Percentiles rank a stretch among this genome's conserved stretches.
Conservation (phyloP, 2,797 vertebrate species). For the Pteropus rufus region DNA sequence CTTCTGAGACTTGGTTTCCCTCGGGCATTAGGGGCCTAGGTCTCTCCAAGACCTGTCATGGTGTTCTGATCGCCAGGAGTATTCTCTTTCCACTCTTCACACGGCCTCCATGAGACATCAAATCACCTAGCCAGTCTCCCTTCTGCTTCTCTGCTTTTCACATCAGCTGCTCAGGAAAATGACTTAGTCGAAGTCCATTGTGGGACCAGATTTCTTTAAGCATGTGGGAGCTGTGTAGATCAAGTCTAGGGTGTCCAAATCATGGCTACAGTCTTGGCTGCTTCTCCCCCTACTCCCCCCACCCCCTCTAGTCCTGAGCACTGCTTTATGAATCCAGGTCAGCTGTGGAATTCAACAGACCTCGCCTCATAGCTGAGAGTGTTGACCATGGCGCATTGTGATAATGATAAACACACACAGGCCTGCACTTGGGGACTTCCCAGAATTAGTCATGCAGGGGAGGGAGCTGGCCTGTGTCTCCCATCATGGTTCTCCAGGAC, state of each 20-base stretch:
- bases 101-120: not conserved
- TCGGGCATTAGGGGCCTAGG: accelerated
- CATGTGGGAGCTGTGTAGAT: accelerated
- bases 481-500: not conserved
- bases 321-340: not conserved
- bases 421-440: not conserved
- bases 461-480: not conserved
- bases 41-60: not conserved
- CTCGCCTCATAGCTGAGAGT: not conserved
- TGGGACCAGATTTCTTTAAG: not conserved
- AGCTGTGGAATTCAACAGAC: not conserved
- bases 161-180: not conserved
- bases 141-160: not conserved
- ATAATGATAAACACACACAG: not conserved
- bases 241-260: not conserved
- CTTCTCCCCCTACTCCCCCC: too few species aligned
- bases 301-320: accelerated
- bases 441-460: not conserved
- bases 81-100: not conserved
- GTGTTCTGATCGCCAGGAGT: not conserved
- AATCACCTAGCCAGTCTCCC: not conserved
- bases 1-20: not conserved
- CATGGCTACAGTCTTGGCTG: accelerated
- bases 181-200: not conserved
- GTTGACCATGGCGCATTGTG: not conserved